Base-by-base conservation (phyloP, 1,140 invertebrate genomes). In the Babylonia areolata region DNA sequence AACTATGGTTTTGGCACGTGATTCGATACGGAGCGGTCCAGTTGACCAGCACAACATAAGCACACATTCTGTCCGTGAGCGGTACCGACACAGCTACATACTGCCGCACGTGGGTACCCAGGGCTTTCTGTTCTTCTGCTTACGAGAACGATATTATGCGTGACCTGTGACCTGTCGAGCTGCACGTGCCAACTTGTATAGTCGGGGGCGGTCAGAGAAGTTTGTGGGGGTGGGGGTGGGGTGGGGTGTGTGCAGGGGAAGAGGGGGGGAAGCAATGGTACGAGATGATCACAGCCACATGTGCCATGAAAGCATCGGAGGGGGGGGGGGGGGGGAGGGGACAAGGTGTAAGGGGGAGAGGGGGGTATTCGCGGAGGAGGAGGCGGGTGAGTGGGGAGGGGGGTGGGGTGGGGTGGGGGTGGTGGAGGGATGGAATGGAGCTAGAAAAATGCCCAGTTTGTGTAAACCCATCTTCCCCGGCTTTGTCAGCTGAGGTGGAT, bases 171-270 rank as follows among this genome's bases (percentile, higher is more conserved):
- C 58, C 58, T 64, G 58, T 64, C 58, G 28, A 23, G 58, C 28
- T 64, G 58, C 58, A 64, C 58, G 58, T 64, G 58, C 58, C 58
- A 64, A 64, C 15, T 64, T 64, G 58, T 64, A 64, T 64, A 64
- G 58, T 23, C 28, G 58, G 28, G 58, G 58, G 58, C 58, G 58
- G 58, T 64, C 58, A 64, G 58, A 64, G 28, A 64, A 23, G 58
- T 23, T 64, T n/a, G 58, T 64, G 15, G 58, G 28, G n/a, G n/a
- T n/a, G n/a, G n/a, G n/a, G n/a, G n/a, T n/a, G n/a, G n/a, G n/a
- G n/a, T n/a, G n/a, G n/a, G n/a, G n/a, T n/a, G n/a, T n/a, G n/a
- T n/a, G n/a, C n/a, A n/a, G n/a, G n/a, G n/a, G n/a, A n/a, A n/a
- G n/a, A n/a, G n/a, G n/a, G 58, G 58, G 58, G 58, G 28, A 64